phyloP scores from a whole-genome alignment of 2,888 invertebrate genomes.

The Ennomos erosarius region DNA sequence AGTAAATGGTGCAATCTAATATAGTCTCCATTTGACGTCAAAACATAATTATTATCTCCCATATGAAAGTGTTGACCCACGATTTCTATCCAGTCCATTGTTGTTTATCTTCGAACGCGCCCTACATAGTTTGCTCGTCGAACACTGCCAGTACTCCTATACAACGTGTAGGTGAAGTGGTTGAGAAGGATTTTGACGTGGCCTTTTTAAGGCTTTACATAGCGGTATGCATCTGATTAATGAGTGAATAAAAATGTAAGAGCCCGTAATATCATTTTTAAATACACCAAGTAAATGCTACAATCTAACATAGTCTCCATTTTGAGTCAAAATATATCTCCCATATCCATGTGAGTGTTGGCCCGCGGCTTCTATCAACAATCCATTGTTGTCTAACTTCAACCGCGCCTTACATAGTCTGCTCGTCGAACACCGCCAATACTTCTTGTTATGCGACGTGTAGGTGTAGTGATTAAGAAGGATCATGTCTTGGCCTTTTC shows the following conservation, averaged over 20 bases:
- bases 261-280: too few species aligned
- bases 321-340: background rate
- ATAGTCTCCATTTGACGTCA: slow-evolving; percentile 2
- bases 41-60: background rate
- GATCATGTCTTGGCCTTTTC: slow-evolving; percentile 7
- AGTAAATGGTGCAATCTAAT: background rate
- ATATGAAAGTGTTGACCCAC: slow-evolving; percentile 15
- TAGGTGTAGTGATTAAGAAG: slow-evolving; percentile 7
- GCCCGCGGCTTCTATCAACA: background rate
- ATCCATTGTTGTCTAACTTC: background rate
- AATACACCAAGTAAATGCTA: too few species aligned
- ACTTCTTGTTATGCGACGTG: background rate
- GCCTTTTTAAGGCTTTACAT: too few species aligned
- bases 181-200: too few species aligned
- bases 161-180: background rate
- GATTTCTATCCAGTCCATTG: background rate
- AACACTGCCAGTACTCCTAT: slow-evolving; percentile 8
- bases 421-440: slow-evolving; percentile 8
- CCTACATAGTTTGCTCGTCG: background rate
- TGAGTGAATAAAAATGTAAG: too few species aligned
- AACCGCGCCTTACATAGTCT: slow-evolving; percentile 5
- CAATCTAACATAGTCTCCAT: slow-evolving; percentile 4
- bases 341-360: slow-evolving; percentile 15
- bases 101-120: slow-evolving; percentile 2
- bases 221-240: slow-evolving; percentile 2